Conservation (phyloP, 2,113 vertebrate species). For the Struthio camelus region DNA sequence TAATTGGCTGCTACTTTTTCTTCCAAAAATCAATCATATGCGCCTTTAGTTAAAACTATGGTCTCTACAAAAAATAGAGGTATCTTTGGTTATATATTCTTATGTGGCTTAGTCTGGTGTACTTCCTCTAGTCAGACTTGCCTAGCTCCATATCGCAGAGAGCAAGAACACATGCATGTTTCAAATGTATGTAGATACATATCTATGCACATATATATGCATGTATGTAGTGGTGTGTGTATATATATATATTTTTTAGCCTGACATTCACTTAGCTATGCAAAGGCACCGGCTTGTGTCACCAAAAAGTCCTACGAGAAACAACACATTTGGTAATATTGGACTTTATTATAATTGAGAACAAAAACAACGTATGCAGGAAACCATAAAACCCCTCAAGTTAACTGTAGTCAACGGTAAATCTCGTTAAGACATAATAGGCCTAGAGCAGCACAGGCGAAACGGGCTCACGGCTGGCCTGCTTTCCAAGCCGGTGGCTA, state of each 20-base stretch:
- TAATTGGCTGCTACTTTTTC: background rate
- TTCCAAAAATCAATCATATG: background rate
- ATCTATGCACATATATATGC: background rate
- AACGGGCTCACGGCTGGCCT: background rate
- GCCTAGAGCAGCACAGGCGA: background rate
- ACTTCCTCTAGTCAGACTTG: background rate
- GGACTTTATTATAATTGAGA: slow-evolving; percentile 23
- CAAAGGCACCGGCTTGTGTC: background rate
- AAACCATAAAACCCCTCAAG: slow-evolving; percentile 78
- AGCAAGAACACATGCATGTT: background rate
- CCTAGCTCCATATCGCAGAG: background rate
- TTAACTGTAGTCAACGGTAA: slow-evolving; percentile 74
- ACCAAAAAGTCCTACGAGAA: slow-evolving; percentile 46
- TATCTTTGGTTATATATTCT: background rate
- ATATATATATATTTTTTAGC: background rate
- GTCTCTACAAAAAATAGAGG: fast-evolving
- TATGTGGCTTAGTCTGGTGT: background rate
- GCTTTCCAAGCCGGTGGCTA: background rate
- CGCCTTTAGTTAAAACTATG: background rate
- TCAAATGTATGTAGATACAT: background rate
- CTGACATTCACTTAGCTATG: background rate
- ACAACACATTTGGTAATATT: slow-evolving; percentile 25
- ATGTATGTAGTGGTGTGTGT: background rate
- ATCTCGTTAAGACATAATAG: slow-evolving; percentile 46
- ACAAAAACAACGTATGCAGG: slow-evolving; percentile 71